phyloP scores from a whole-genome alignment of 2,113 vertebrate species.

The Setophaga kirtlandii region DNA sequence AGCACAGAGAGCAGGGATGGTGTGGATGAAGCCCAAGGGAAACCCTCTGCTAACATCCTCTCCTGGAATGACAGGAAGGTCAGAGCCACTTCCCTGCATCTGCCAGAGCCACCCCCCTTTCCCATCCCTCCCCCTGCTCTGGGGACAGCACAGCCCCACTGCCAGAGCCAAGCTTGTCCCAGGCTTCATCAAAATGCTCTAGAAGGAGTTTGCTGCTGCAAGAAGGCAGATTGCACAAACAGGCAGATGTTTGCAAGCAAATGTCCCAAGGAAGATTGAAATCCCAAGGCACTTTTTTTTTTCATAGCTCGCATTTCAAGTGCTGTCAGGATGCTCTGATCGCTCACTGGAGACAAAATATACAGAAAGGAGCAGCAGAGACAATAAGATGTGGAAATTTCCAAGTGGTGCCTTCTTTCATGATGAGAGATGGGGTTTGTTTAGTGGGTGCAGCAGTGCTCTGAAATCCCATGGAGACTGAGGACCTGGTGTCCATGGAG shows the following conservation, averaged over 20 bases:
- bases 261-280: conserved; percentile 27
- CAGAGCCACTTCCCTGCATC: neutral
- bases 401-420: neutral
- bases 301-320: neutral
- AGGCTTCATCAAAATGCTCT: conserved; percentile 11
- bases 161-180: neutral
- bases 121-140: conserved; percentile 45
- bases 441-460: neutral
- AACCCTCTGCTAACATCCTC: neutral
- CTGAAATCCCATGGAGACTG: neutral
- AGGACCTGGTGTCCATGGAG: neutral
- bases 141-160: neutral
- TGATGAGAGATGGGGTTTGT: neutral
- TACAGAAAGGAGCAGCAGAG: neutral
- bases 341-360: neutral
- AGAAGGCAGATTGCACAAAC: conserved; percentile 32
- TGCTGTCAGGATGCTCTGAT: neutral
- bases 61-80: neutral
- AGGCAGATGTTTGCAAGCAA: conserved; percentile 46
- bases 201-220: neutral
- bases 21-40: conserved; percentile 29
- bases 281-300: conserved; percentile 32
- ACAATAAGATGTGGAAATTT: neutral
- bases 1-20: neutral
- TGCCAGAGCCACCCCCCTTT: neutral